phyloP scores from a whole-genome alignment of 2,797 vertebrate genomes.

The Acipenser oxyrinchus region DNA sequence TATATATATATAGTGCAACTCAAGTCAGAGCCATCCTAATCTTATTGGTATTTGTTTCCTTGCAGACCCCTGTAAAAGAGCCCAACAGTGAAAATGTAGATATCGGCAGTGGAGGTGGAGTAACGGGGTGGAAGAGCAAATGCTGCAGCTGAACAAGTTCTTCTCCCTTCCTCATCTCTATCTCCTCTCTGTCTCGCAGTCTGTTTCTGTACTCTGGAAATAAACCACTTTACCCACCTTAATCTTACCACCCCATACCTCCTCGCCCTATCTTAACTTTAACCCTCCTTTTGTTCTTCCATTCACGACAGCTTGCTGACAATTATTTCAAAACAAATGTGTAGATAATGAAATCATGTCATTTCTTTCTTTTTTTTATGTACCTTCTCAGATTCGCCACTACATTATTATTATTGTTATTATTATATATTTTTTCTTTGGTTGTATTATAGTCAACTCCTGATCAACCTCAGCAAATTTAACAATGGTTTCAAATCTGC shows the following conservation, averaged over 20 bases:
- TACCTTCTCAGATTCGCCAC: constrained; percentile 63
- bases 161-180: constrained; percentile 45
- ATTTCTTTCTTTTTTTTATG: constrained; percentile 63
- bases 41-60: constrained; percentile 23
- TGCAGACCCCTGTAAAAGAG: constrained; percentile 96
- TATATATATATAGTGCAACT: too few relatives aligned
- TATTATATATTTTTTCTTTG: too few relatives aligned
- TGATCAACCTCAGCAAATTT: constrained; percentile 14
- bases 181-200: constrained; percentile 16
- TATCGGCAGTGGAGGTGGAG: constrained; percentile 89
- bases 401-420: constrained; percentile 42
- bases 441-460: constrained; percentile 61
- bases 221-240: constrained; percentile 61
- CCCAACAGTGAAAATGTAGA: constrained; percentile 98
- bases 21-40: neutral
- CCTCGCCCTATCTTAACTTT: constrained; percentile 20
- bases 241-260: constrained; percentile 36
- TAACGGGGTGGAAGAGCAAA: constrained; percentile 97
- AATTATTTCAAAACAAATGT: constrained; percentile 63
- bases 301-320: constrained; percentile 69
- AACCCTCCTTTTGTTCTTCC: constrained; percentile 51
- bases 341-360: constrained; percentile 74
- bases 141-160: constrained; percentile 82
- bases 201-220: constrained; percentile 36
- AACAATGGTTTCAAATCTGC: constrained; percentile 32